Percentiles rank a stretch among this genome's conserved stretches.
phyloP scores from a whole-genome alignment of 2,888 invertebrate genomes.

The Tyria jacobaeae region DNA sequence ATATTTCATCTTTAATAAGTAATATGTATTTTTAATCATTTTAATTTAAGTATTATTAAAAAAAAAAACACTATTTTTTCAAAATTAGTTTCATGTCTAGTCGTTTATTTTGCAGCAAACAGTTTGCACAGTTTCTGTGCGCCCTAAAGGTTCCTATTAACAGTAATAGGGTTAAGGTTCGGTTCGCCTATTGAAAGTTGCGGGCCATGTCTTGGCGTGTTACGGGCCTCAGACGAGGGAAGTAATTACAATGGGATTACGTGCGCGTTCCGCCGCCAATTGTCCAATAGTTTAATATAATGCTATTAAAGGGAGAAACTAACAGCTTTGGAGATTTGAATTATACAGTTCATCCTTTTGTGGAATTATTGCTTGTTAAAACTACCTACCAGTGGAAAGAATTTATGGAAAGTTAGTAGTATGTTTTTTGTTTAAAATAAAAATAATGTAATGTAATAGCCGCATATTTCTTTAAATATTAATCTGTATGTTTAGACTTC shows the following conservation, averaged over 20 bases:
- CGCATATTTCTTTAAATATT: too few relatives aligned
- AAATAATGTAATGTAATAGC: neutral
- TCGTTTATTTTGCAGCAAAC: neutral
- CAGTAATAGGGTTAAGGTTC: constrained; percentile 14
- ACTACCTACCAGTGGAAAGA: neutral
- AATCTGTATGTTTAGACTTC: too few relatives aligned
- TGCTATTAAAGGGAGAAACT: neutral
- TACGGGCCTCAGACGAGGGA: constrained; percentile 8
- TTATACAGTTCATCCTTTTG: neutral
- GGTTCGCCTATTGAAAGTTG: constrained; percentile 33
- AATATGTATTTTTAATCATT: too few relatives aligned
- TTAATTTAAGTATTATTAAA: too few relatives aligned
- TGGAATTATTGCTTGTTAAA: constrained; percentile 1
- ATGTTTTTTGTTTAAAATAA: neutral
- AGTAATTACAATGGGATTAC: constrained; percentile 35
- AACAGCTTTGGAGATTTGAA: neutral
- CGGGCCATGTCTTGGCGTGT: constrained; percentile 23
- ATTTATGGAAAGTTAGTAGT: too few relatives aligned
- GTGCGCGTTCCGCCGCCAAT: constrained; percentile 4
- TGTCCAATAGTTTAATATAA: constrained; percentile 14
- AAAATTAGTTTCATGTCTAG: too few relatives aligned
- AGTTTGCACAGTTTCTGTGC: neutral
- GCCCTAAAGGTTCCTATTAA: constrained; percentile 1
- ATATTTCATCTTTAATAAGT: too few relatives aligned
- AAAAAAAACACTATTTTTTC: too few relatives aligned